Evolutionary conservation across 2,888 invertebrate genomes (phyloP).

Genomic region (Nycteola revayana): DNA sequence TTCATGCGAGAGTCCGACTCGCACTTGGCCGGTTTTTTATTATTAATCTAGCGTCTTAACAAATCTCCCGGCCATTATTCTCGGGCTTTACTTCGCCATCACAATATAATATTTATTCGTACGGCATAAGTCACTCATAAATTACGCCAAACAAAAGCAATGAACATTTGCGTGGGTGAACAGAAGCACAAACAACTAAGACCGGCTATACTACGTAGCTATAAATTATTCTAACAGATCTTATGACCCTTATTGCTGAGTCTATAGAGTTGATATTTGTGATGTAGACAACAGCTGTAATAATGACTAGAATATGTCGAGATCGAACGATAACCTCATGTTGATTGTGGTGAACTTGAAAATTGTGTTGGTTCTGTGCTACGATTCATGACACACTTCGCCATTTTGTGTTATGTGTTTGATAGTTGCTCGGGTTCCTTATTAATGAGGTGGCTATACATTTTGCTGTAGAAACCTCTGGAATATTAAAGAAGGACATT

Average conservation of each 20-base stretch:
- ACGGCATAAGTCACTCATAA: constrained; percentile 19
- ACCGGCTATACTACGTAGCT: constrained; percentile 43
- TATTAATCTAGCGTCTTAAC: too few relatives aligned
- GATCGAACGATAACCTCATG: constrained; percentile 55
- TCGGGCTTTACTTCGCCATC: too few relatives aligned
- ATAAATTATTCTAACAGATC: constrained; percentile 19
- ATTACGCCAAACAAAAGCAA: constrained; percentile 57
- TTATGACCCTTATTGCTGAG: constrained; percentile 28
- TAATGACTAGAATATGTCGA: constrained; percentile 57
- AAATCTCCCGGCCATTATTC: too few relatives aligned
- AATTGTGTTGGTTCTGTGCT: constrained; percentile 52
- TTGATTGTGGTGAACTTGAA: constrained; percentile 61
- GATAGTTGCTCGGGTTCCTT: constrained; percentile 17
- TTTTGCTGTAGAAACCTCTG: too few relatives aligned
- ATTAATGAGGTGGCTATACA: too few relatives aligned
- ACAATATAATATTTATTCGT: too few relatives aligned
- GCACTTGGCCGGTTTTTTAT: too few relatives aligned
- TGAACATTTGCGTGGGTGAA: constrained; percentile 64
- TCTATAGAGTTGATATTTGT: not conserved
- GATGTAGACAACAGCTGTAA: constrained; percentile 30
- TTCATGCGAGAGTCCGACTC: too few relatives aligned
- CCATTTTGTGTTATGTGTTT: constrained; percentile 26
- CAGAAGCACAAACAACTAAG: constrained; percentile 61
- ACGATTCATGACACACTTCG: constrained; percentile 50
- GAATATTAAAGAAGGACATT: too few relatives aligned